phyloP scores from a whole-genome alignment of 2,113 vertebrate genomes.

The Megaceryle torquata region DNA sequence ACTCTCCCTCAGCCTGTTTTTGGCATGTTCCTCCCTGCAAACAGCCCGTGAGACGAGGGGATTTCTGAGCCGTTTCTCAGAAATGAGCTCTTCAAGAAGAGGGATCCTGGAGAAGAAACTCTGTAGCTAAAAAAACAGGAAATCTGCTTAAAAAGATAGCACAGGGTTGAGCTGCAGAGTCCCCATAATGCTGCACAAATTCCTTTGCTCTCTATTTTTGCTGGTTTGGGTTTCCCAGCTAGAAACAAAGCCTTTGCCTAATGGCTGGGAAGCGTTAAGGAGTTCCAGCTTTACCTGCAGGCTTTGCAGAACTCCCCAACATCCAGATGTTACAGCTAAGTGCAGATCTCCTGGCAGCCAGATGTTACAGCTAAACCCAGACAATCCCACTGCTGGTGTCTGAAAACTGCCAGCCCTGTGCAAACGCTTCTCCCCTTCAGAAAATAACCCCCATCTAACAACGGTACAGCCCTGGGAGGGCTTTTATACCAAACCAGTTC shows the following conservation, averaged over 20 bases:
- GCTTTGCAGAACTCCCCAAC: background rate
- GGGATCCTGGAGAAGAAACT: background rate
- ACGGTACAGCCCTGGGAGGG: background rate
- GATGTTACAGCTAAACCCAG: background rate
- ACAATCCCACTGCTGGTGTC: background rate
- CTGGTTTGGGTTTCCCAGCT: background rate
- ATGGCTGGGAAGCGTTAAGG: background rate
- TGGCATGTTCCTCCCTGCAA: background rate
- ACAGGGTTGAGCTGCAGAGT: background rate
- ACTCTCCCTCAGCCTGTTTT: too few relatives aligned
- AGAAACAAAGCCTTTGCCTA: background rate
- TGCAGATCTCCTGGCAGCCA: background rate
- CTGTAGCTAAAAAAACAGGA: background rate
- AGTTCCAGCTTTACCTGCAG: background rate
- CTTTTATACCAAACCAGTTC: background rate
- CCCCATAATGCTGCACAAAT: background rate
- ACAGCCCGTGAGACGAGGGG: rapidly evolving
- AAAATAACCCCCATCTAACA: background rate
- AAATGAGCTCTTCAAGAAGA: background rate
- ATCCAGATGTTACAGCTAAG: background rate
- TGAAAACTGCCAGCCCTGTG: background rate
- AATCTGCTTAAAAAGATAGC: background rate
- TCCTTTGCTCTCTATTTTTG: background rate
- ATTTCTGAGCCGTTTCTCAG: background rate
- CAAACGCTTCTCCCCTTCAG: background rate